Evolutionary conservation across 1,140 invertebrate species (phyloP), one percentile per base, ranked within the genome.

Genomic region (Holcopasites calliopsidis): DNA sequence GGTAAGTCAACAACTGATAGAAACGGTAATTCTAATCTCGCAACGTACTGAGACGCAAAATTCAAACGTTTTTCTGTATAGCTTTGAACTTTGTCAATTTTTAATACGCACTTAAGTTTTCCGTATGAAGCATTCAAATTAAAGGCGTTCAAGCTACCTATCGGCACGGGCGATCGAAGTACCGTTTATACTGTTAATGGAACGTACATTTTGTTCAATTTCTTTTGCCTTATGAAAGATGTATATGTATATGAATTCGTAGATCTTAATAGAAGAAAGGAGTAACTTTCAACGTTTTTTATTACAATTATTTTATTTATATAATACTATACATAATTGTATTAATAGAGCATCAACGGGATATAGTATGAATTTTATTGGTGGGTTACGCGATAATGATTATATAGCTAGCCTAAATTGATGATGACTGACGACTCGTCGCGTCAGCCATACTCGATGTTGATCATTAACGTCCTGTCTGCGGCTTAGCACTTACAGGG

Each of bases 401-500:
- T 42, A 10, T 35, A 21, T n/a, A 58, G 16, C 2, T 18, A 28
- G 6, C 26, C 21, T 8, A 28, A 42, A n/a, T 66, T 23, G 26
- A 57, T 44, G 13, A 13, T 68, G 13, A 60, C 21, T 21, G 11
- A 8, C 26, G 26, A 61, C 42, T 50, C 0, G 13, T 61, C 21
- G 44, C 11, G 44, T 70, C 47, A 38, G 66, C 47, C 55, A 68
- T 44, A 35, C 28, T 40, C 18, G 6, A 38, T 40, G 61, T 62
- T 65, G 33, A 38, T 75, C 26, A 42, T 18, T 50, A 26, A 7
- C 31, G 33, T 23, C 16, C 44, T 54, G 8, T 7, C 58, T 54
- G 38, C 6, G 54, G 28, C 57, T 81, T 81, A 78, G 44, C 83
- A 85, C 2, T 42, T 76, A 38, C 83, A 85, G 21, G 72, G 18